Percentiles rank a stretch among this genome's conserved stretches.
Evolutionary conservation across 1,140 invertebrate species (phyloP).

Genomic region (Drosophila paulistorum): DNA sequence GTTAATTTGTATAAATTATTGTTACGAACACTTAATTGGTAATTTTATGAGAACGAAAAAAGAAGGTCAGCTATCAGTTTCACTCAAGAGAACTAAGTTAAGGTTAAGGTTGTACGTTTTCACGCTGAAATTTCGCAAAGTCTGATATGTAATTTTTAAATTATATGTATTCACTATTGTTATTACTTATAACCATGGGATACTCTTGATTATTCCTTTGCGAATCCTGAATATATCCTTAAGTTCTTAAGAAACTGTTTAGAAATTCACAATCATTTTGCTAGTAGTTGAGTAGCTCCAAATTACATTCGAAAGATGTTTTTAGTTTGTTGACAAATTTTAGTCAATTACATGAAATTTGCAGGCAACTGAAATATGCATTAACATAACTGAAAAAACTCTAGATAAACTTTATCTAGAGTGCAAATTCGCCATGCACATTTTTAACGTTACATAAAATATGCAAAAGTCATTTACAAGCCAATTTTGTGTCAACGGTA

Average conservation of each 20-base stretch:
- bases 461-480: conserved; percentile 59
- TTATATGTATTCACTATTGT: no score
- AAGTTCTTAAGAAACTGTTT: not conserved
- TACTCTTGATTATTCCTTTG: no score
- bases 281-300: not conserved
- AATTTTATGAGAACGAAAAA: not conserved
- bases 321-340: not conserved
- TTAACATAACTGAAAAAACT: conserved; percentile 26
- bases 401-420: conserved; percentile 17
- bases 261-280: not conserved
- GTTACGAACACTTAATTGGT: conserved; percentile 43
- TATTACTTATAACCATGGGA: no score
- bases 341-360: conserved; percentile 18
- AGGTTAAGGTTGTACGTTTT: no score
- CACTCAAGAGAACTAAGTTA: not conserved
- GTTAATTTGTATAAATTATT: conserved; percentile 54
- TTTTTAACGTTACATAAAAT: conserved; percentile 39
- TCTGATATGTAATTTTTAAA: no score
- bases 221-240: no score
- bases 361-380: conserved; percentile 39
- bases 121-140: no score
- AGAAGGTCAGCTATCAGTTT: not conserved
- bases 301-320: not conserved
- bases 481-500: conserved; percentile 36
- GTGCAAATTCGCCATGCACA: conserved; percentile 39